Base-by-base conservation (phyloP, 2,888 invertebrate species). In the Harmothoe impar region DNA sequence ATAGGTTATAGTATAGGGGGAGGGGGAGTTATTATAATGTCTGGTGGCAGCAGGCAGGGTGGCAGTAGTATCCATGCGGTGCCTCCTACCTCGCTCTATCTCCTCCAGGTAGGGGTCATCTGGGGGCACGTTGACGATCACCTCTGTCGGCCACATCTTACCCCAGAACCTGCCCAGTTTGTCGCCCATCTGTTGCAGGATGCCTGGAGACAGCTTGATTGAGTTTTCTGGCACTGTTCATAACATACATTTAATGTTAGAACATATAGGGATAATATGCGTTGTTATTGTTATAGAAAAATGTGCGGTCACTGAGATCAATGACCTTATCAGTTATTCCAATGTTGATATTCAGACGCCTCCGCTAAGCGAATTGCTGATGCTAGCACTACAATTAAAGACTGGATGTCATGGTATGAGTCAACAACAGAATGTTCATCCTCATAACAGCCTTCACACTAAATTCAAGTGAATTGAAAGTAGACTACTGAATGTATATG, bases 131-230 rank as follows among this genome's bases (percentile, higher is more conserved):
- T 52, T 29, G 52, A 86, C 54, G 86, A 86, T 54, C 52, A 54
- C 86, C 10, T 86, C 56, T 20, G 86, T 54, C 54, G 86, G 86
- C 86, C 86, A 86, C 86, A 86, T 86, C 56, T 54, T 52, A 29
- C 56, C 86, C 86, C 86, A 86, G 86, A 86, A 86, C 86, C 25
- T 52, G 86, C 86, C 86, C 1, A 86, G 86, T 29, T 86, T 86
- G 86, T 86, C 86, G 25, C 86, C 86, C 86, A 86, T 86, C 56
- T 86, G 86, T 29, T 56, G 86, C n/a, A 86, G 86, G 0, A 86
- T 17, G 52, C 86, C 29, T 54, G 86, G 86, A 7, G 86, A 86
- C 5, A 86, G 25, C 84, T 84, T 51, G 33, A 84, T 35, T 35
- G 84, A 84, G 43, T 84, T 35, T 20, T 86, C 86, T 20, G 56